Conservation (phyloP, 2,113 vertebrate species). For the Oenanthe melanoleuca region DNA sequence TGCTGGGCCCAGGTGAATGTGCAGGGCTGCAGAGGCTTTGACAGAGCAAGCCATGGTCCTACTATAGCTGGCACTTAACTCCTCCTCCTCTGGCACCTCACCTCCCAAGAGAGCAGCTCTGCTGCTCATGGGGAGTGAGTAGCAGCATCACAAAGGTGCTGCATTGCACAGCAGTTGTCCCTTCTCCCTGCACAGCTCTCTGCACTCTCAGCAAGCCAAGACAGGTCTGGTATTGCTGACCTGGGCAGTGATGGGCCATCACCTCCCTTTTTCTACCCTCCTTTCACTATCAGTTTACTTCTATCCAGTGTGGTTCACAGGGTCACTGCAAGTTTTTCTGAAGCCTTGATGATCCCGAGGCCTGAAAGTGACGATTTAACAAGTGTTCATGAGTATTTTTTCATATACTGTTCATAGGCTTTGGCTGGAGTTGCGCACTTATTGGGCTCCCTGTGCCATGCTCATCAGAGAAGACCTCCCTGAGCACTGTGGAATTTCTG, state of each 20-base stretch:
- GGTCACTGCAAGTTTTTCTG: background rate
- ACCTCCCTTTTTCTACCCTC: background rate
- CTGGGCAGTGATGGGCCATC: accelerated
- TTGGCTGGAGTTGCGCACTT: background rate
- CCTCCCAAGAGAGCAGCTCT: background rate
- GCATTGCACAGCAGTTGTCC: background rate
- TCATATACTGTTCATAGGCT: background rate
- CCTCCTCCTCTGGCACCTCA: background rate
- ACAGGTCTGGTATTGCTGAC: background rate
- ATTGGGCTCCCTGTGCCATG: accelerated
- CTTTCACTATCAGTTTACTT: background rate
- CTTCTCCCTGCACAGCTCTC: background rate
- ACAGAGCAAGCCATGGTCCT: background rate
- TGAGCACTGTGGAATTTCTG: background rate
- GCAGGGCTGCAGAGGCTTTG: background rate
- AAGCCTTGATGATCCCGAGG: background rate
- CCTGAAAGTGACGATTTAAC: background rate
- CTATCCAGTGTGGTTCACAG: background rate
- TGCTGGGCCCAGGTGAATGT: background rate
- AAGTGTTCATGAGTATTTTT: background rate
- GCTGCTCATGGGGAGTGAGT: accelerated
- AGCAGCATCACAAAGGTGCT: background rate
- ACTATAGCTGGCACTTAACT: accelerated
- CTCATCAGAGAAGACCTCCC: background rate
- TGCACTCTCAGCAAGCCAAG: background rate